A percentile compares a stretch with the other conserved stretches of the same genome.
phyloP scores from a whole-genome alignment of 1,140 invertebrate genomes.

The Agraylea sexmaculata region DNA sequence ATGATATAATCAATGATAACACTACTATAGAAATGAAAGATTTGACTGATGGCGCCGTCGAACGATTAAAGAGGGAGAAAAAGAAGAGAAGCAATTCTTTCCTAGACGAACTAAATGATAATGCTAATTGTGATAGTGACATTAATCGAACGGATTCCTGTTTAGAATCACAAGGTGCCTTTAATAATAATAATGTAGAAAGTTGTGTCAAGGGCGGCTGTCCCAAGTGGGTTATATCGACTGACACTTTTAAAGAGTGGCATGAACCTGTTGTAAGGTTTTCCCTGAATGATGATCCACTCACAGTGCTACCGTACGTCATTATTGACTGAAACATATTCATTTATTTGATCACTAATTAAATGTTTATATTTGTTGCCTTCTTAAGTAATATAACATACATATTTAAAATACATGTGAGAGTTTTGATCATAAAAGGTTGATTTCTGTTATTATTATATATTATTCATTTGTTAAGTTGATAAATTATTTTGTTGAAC shows the following conservation, averaged over 20 bases:
- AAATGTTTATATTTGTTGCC: not conserved
- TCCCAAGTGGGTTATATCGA: slow-evolving; percentile 22
- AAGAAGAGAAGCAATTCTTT: slow-evolving; percentile 4
- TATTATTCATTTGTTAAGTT: no score
- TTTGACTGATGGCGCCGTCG: slow-evolving; percentile 12
- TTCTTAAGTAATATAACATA: no score
- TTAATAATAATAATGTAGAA: slow-evolving; percentile 5
- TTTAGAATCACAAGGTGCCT: no score
- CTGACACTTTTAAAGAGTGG: slow-evolving; percentile 61
- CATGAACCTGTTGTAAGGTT: slow-evolving; percentile 60
- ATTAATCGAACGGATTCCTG: slow-evolving; percentile 3
- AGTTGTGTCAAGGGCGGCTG: slow-evolving; percentile 25
- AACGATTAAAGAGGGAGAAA: not conserved
- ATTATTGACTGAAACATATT: slow-evolving; percentile 60
- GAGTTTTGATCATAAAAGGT: no score
- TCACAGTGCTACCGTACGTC: slow-evolving; percentile 84
- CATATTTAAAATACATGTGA: no score
- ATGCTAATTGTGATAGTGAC: slow-evolving; percentile 12
- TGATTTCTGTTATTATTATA: no score
- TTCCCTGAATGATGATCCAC: slow-evolving; percentile 54
- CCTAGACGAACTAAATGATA: slow-evolving; percentile 6
- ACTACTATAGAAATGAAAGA: slow-evolving; percentile 21
- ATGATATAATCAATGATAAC: no score
- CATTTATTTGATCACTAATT: not conserved
- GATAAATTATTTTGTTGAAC: no score